Evolutionary conservation across 1,140 invertebrate genomes (phyloP).

Genomic region (Drosophila sechellia): DNA sequence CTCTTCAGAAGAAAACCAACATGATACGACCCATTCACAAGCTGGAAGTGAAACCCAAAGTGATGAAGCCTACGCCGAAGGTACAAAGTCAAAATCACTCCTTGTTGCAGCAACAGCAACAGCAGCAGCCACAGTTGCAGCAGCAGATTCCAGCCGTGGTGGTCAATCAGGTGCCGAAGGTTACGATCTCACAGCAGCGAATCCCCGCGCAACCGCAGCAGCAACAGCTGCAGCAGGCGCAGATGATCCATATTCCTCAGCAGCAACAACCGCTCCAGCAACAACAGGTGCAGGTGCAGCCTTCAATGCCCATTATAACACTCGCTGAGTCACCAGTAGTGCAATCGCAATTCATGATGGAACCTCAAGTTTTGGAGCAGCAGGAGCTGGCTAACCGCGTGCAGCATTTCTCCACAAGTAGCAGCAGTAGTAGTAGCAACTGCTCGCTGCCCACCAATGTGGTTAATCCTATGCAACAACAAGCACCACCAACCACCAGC

Average conservation of each 20-base stretch:
- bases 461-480: slow-evolving; percentile 86
- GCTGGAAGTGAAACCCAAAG: slow-evolving; percentile 78
- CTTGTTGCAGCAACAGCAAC: slow-evolving; percentile 36
- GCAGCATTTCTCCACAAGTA: slow-evolving; percentile 86
- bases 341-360: slow-evolving; percentile 49
- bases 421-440: slow-evolving; percentile 59
- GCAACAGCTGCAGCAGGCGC: slow-evolving; percentile 31
- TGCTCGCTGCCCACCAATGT: slow-evolving; percentile 87
- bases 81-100: slow-evolving; percentile 28
- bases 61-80: slow-evolving; percentile 67
- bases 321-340: slow-evolving; percentile 33
- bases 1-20: slow-evolving; percentile 72
- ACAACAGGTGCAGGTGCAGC: slow-evolving; percentile 31
- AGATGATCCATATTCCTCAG: slow-evolving; percentile 33
- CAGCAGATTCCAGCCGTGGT: slow-evolving; percentile 20
- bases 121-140: slow-evolving; percentile 20
- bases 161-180: slow-evolving; percentile 38
- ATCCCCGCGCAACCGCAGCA: slow-evolving; percentile 27
- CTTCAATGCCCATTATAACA: slow-evolving; percentile 55
- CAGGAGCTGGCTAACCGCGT: slow-evolving; percentile 75
- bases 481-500: slow-evolving; percentile 47
- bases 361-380: slow-evolving; percentile 29
- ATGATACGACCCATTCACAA: slow-evolving; percentile 77
- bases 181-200: slow-evolving; percentile 46
- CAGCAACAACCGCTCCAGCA: slow-evolving; percentile 20